phyloP scores from a whole-genome alignment of 2,113 vertebrate genomes.

The Bolborhynchus lineola region DNA sequence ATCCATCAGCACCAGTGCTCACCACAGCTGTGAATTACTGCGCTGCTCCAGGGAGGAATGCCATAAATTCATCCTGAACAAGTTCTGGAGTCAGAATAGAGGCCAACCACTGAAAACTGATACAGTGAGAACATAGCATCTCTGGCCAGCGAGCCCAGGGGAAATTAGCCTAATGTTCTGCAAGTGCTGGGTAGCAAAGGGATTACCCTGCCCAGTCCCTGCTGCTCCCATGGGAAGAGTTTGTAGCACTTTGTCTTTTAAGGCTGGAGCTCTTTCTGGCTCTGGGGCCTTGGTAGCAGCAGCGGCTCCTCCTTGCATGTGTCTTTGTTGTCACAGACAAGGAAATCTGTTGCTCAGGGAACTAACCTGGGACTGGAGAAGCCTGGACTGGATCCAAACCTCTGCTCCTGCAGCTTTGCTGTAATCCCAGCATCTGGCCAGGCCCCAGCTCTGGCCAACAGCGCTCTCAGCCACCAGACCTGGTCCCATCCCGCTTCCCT shows the following conservation, averaged over 20 bases:
- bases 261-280: background rate
- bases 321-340: background rate
- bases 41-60: conserved; percentile 20
- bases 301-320: background rate
- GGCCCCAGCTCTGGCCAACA: background rate
- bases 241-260: background rate
- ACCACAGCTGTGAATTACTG: background rate
- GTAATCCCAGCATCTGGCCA: accelerated
- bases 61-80: conserved; percentile 62
- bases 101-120: conserved; percentile 65
- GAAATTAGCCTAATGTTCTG: conserved; percentile 7
- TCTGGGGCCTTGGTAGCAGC: background rate
- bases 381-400: accelerated
- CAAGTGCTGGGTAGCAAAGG: background rate
- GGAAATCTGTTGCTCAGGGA: background rate
- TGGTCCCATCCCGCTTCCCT: background rate
- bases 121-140: conserved; percentile 14
- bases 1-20: background rate
- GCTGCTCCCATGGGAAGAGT: background rate
- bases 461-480: accelerated
- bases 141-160: background rate
- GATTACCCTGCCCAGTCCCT: background rate
- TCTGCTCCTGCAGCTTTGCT: background rate
- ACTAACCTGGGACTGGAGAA: background rate
- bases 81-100: conserved; percentile 34